phyloP scores from a whole-genome alignment of 2,888 invertebrate species.

The Gnatocerus cornutus region DNA sequence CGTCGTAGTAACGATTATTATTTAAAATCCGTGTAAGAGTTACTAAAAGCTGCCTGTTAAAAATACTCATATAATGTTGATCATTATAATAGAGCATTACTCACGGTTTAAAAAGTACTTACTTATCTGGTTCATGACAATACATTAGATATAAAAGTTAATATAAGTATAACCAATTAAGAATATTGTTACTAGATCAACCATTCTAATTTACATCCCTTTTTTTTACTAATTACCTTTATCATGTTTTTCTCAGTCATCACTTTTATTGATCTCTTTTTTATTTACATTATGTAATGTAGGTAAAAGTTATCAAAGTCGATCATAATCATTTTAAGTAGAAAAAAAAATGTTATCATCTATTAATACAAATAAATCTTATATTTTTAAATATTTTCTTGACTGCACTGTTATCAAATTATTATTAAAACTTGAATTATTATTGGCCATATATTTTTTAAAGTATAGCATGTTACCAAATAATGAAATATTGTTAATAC shows the following conservation, averaged over 20 bases:
- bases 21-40: slow-evolving; percentile 44
- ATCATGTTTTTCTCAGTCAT: slow-evolving; percentile 25
- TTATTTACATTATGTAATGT: slow-evolving; percentile 25
- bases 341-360: slow-evolving; percentile 38
- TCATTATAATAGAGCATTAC: slow-evolving; percentile 55
- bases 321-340: slow-evolving; percentile 20
- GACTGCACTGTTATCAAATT: slow-evolving; percentile 49
- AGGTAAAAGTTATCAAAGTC: slow-evolving; percentile 28
- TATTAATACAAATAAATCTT: slow-evolving; percentile 39
- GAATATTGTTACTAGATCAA: slow-evolving; percentile 64
- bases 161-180: slow-evolving; percentile 66
- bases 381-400: slow-evolving; percentile 48
- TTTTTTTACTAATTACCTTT: slow-evolving; percentile 35
- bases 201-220: slow-evolving; percentile 33
- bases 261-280: slow-evolving; percentile 42
- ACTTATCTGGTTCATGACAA: slow-evolving; percentile 71
- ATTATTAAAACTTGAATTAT: slow-evolving; percentile 42
- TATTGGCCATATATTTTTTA: slow-evolving; percentile 64
- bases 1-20: slow-evolving; percentile 41
- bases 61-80: slow-evolving; percentile 47
- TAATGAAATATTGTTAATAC: slow-evolving; percentile 69
- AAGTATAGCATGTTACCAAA: slow-evolving; percentile 68
- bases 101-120: slow-evolving; percentile 49
- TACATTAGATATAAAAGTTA: slow-evolving; percentile 70
- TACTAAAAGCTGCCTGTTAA: slow-evolving; percentile 28